Evolutionary conservation across 2,888 invertebrate species (phyloP).

Genomic region (Caenorhabditis uteleia): DNA sequence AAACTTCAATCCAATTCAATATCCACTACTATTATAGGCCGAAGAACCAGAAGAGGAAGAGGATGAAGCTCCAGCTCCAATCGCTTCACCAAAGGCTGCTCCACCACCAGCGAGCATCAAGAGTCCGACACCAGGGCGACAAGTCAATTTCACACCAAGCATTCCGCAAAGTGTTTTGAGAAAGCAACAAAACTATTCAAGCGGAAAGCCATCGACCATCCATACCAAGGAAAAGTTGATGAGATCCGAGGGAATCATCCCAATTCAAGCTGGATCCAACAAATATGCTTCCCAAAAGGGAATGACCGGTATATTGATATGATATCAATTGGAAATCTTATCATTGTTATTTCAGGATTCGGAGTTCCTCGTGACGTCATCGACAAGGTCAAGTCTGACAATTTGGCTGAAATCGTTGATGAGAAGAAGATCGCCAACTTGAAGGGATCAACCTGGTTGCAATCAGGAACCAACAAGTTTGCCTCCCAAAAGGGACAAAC

Average conservation of each 20-base stretch:
- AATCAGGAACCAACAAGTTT: conserved; percentile 70
- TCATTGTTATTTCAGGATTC: conserved; percentile 51
- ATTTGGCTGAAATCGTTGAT: conserved; percentile 66
- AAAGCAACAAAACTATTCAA: conserved; percentile 61
- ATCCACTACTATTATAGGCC: conserved; percentile 4
- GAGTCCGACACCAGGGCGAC: conserved; percentile 56
- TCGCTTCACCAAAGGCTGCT: conserved; percentile 39
- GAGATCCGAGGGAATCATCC: conserved; percentile 67
- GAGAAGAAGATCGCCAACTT: conserved; percentile 67
- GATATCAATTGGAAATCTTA: too few relatives aligned
- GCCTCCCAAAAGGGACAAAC: conserved; percentile 69
- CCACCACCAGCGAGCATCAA: conserved; percentile 54
- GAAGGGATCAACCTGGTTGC: conserved; percentile 67
- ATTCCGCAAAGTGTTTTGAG: conserved; percentile 48
- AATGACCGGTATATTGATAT: conserved; percentile 66
- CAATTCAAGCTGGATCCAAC: conserved; percentile 69
- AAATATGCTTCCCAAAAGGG: conserved; percentile 69
- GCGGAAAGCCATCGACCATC: conserved; percentile 65
- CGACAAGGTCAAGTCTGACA: conserved; percentile 68
- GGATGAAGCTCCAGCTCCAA: conserved; percentile 47
- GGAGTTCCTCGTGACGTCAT: conserved; percentile 69
- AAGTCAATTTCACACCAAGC: conserved; percentile 39
- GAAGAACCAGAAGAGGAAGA: conserved; percentile 41
- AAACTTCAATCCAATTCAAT: background rate
- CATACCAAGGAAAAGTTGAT: conserved; percentile 68